Conservation (phyloP, 2,113 vertebrate genomes). For the Crotalus tigris region DNA sequence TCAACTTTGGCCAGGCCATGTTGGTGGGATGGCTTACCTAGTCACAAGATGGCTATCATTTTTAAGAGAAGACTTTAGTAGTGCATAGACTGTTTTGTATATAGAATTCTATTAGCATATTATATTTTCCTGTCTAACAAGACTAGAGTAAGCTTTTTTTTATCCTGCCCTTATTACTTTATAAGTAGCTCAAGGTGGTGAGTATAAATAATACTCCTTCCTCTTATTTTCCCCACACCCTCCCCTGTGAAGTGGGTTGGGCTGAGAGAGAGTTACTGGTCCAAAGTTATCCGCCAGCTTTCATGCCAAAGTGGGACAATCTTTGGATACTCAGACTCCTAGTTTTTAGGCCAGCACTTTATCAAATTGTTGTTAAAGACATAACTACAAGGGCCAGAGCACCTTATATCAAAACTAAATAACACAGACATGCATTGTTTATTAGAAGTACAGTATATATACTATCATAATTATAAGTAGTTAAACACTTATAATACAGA, state of each 20-base stretch:
- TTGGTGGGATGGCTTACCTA: not conserved
- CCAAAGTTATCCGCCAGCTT: not conserved
- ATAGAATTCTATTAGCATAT: not conserved
- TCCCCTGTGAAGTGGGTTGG: not conserved
- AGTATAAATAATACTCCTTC: not conserved
- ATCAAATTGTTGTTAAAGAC: not conserved
- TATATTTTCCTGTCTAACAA: not conserved
- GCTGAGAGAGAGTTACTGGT: not conserved
- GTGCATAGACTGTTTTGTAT: not conserved
- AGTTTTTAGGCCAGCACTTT: not conserved
- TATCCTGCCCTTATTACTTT: not conserved
- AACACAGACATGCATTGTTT: not conserved
- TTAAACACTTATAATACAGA: not conserved
- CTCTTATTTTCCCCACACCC: not conserved
- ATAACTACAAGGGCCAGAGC: not conserved
- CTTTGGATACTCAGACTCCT: not conserved
- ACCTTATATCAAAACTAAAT: not conserved
- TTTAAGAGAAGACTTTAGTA: not conserved
- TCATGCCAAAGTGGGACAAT: not conserved
- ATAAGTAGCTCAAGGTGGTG: not conserved
- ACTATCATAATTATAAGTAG: not conserved
- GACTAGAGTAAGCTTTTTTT: not conserved
- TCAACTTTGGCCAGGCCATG: not conserved
- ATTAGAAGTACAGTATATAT: not conserved
- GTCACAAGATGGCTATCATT: not conserved